Base-by-base conservation (phyloP, 30 jellyfish, hydroid and myxozoan genomes). In the Aurelia coerulea region DNA sequence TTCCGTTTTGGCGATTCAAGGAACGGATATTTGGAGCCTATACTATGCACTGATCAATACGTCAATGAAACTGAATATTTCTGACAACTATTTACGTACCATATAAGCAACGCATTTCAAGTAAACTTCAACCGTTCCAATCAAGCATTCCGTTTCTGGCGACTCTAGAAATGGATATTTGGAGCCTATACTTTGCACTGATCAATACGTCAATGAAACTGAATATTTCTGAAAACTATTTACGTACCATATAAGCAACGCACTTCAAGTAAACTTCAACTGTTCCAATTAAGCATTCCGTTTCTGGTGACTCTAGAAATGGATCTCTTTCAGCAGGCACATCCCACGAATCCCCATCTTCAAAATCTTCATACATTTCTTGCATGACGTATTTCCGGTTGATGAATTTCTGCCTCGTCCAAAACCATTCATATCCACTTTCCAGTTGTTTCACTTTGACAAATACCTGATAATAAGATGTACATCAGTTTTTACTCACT, bases 241-340 rank as follows among this genome's bases (percentile, higher is more conserved):
- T 12, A 34, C 83, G 54, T 76, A 90, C 97, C 97, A 58, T 62
- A 80, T 90, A 90, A 2, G 97, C 87, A 15, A 90, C 84, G 74
- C 97, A 90, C 63, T 83, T 76, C 85, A 90, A 35, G 84, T 82
- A 90, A 13, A 90, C 87, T 59, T 83, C 95, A 10, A 73, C 88
- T 51, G 92, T 82, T 15, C 97, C 97, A 60, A 90, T 82, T 78
- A 90, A 63, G 51, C 91, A 75, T 35, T 90, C 97, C 11, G 91
- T 84, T 39, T 90, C 97, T 15, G 95, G 91, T 13, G 97, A 90
- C 59, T 90, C 97, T 19, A 76, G 39, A 54, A 90, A 90, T 9
- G 97, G 97, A 71, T 90, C 97, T 74, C 95, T 73, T 52, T 90
- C 97, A 9, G 89, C 87, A 1, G 97, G 97, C 17, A 90, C 95